Base-by-base conservation (phyloP, 2,113 vertebrate genomes). In the Megatriorchis doriae region DNA sequence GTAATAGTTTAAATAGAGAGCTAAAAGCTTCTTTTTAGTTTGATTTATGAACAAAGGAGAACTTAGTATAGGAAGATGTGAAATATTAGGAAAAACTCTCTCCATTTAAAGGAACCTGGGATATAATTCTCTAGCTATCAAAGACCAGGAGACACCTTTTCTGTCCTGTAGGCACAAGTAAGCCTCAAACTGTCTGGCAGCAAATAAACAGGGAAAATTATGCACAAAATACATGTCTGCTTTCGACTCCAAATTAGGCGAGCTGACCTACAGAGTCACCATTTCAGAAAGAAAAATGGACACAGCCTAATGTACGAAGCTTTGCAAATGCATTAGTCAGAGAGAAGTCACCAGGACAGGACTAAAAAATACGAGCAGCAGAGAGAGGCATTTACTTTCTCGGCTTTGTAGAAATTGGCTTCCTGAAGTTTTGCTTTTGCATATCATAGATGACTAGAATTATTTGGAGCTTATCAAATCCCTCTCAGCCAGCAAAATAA, bases 381-480 rank as follows among this genome's bases (percentile, higher is more conserved):
- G 43, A 82, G 25, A 91, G 77, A 83, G 22, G 55, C 59, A 88
- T 96, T 84, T 80, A 47, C 81, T 94, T 86, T 92, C 50, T 78
- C 40, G 84, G 58, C 75, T 96, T 88, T 71, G 48, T 94, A 70
- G 74, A 93, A 96, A 90, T 48, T 81, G 67, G 50, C 55, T 96
- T 94, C 79, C 61, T 74, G 72, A 94, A 83, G 79, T 94, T 94
- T 81, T 93, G 72, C 48, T 53, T 96, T 94, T 86, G 74, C 67
- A 50, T 95, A 68, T 93, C 87, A 45, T 56, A 81, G 42, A 67
- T 83, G 18, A 74, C 72, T 95, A 79, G n/a, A 88, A 92, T 95
- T 87, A 86, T 94, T 94, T 93, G 42, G 36, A 90, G 62, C 72
- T 94, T 95, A 96, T 84, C 83, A 96, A 93, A 96, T 93, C 40